A percentile compares a stretch with the other conserved stretches of the same genome.
phyloP scores from a whole-genome alignment of 2,888 invertebrate genomes.

The Germaria angustata region DNA sequence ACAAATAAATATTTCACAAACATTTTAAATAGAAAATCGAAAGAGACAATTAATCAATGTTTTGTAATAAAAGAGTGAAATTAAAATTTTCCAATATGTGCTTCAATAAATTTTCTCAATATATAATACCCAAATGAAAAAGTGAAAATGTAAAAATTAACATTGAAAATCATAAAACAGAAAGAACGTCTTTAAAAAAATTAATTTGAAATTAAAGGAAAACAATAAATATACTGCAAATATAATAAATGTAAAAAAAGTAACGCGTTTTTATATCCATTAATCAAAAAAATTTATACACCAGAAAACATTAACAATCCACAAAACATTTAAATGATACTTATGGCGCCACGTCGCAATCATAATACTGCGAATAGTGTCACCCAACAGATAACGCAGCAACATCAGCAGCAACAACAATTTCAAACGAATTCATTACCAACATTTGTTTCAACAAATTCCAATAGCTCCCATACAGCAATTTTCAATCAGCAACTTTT shows the following conservation, averaged over 20 bases:
- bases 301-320: not conserved
- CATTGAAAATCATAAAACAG: not conserved
- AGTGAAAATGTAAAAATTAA: slow-evolving; percentile 37
- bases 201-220: not conserved
- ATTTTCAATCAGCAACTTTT: slow-evolving; percentile 46
- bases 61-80: slow-evolving; percentile 31
- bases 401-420: slow-evolving; percentile 66
- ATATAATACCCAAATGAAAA: not conserved
- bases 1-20: not conserved
- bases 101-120: not conserved
- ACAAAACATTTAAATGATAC: slow-evolving; percentile 71
- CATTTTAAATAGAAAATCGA: not conserved
- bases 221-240: not conserved
- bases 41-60: slow-evolving; percentile 19
- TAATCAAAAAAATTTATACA: not conserved
- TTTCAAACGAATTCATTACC: slow-evolving; percentile 47
- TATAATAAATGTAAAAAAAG: not conserved
- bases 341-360: slow-evolving; percentile 82
- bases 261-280: not conserved
- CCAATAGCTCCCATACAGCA: slow-evolving; percentile 19
- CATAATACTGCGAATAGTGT: slow-evolving; percentile 68
- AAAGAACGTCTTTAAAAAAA: not conserved
- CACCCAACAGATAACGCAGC: slow-evolving; percentile 69
- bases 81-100: slow-evolving; percentile 18
- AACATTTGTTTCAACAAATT: slow-evolving; percentile 64